Evolutionary conservation across 2,113 vertebrate species (phyloP).

Genomic region (Channa maculata): DNA sequence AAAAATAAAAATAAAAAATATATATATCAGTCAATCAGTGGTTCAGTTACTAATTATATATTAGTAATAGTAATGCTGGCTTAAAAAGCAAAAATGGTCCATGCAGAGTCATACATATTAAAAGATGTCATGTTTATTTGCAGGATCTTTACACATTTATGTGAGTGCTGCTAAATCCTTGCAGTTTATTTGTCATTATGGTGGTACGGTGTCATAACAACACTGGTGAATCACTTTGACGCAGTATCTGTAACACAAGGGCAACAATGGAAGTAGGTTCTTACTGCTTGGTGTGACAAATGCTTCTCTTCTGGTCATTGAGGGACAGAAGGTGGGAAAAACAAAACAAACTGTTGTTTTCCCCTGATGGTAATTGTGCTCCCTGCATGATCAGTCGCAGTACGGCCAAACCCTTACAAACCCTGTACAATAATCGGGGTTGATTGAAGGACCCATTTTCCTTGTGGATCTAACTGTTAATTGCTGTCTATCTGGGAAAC

Average conservation of each 20-base stretch:
- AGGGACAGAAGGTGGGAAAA: constrained; percentile 27
- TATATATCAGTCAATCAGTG: too few relatives aligned
- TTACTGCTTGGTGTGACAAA: constrained; percentile 13
- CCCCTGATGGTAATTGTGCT: constrained; percentile 57
- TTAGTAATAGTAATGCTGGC: too few relatives aligned
- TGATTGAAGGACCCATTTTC: constrained; percentile 67
- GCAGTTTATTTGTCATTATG: not conserved
- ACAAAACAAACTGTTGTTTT: constrained; percentile 51
- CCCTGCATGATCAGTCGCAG: constrained; percentile 51
- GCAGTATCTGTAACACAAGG: not conserved
- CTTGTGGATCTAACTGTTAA: constrained; percentile 69
- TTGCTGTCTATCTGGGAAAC: constrained; percentile 51
- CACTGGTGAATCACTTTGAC: not conserved
- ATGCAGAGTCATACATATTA: too few relatives aligned
- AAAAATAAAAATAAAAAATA: too few relatives aligned
- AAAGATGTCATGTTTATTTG: too few relatives aligned
- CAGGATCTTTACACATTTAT: too few relatives aligned
- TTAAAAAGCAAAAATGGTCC: too few relatives aligned
- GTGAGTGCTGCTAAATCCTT: too few relatives aligned
- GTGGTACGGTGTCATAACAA: not conserved
- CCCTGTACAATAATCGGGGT: constrained; percentile 30
- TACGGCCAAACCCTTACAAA: constrained; percentile 28
- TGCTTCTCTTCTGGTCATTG: constrained; percentile 19
- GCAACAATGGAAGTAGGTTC: not conserved
- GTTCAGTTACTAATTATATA: too few relatives aligned